phyloP scores from a whole-genome alignment of 2,113 vertebrate genomes.

The Charina bottae region DNA sequence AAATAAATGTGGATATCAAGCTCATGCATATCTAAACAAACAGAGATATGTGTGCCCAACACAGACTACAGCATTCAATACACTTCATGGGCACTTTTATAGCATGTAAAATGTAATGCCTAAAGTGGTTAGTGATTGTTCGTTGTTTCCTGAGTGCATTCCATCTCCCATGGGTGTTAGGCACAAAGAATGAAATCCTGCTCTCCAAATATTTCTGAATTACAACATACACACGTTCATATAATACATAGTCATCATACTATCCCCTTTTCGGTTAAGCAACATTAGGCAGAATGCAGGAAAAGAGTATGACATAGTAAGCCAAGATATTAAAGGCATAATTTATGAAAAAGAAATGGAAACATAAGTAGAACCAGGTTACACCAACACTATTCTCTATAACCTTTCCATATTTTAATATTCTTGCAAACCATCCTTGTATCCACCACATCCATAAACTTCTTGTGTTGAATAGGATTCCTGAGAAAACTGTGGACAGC shows the following conservation, averaged over 20 bases:
- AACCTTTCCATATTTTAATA: neutral
- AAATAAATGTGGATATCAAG: neutral
- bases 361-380: neutral
- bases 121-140: neutral
- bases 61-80: neutral
- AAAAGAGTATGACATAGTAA: neutral
- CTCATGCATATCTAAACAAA: neutral
- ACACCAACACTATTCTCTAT: neutral
- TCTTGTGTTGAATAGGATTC: neutral
- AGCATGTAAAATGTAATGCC: neutral
- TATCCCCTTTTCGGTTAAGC: neutral
- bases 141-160: neutral
- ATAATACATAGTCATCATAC: neutral
- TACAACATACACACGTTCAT: neutral
- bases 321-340: neutral
- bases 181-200: neutral
- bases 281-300: neutral
- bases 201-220: neutral
- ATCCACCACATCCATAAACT: neutral
- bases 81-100: neutral
- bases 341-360: neutral
- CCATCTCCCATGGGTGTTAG: neutral
- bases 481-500: neutral
- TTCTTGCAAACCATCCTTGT: neutral
- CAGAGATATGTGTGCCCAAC: neutral